Conservation (phyloP, 1,140 invertebrate genomes). For the Brachionus paranguensis region DNA sequence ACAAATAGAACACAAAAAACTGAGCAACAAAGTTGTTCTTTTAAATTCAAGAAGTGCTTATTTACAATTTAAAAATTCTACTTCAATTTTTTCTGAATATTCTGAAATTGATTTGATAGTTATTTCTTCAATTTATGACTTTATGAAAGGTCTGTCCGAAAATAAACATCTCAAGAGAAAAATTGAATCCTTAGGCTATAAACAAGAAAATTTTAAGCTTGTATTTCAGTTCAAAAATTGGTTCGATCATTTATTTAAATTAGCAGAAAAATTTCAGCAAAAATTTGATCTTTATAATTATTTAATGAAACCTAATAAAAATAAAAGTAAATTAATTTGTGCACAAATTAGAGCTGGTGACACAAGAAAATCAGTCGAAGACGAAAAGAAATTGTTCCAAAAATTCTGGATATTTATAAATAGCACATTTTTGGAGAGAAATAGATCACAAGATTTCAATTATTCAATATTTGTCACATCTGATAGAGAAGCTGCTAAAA, state of each 20-base stretch:
- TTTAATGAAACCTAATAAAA: background rate
- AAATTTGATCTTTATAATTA: background rate
- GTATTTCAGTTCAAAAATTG: background rate
- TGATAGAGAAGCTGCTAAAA: background rate
- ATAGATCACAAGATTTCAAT: background rate
- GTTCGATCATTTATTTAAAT: background rate
- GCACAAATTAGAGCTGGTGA: background rate
- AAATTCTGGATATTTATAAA: background rate
- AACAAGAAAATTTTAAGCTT: background rate
- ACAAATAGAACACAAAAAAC: background rate
- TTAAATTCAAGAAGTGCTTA: background rate
- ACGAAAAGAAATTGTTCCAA: background rate
- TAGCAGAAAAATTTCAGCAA: background rate
- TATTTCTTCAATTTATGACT: background rate
- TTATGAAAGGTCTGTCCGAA: background rate
- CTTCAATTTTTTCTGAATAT: background rate
- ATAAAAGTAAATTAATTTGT: background rate
- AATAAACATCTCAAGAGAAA: background rate
- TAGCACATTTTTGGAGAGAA: background rate
- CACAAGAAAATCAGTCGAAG: background rate
- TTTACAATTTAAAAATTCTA: background rate
- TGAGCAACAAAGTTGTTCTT: background rate
- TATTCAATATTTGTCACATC: background rate
- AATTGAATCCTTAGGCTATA: background rate
- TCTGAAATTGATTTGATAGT: background rate